Base-by-base conservation (phyloP, 2,797 vertebrate species). In the Esox lucius region DNA sequence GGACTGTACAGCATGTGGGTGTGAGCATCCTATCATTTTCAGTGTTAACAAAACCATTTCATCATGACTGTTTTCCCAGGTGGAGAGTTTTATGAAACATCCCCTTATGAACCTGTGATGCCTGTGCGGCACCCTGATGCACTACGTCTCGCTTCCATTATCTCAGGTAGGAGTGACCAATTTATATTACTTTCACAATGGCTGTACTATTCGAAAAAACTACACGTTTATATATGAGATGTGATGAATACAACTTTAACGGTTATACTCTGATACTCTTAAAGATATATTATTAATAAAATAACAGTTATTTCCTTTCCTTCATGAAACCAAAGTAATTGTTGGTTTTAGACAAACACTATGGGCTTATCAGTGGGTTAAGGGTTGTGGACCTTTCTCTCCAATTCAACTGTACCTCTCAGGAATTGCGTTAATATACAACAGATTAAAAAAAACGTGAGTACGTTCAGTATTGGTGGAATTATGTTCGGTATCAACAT, bases 81-180 rank as follows among this genome's bases (percentile, higher is more conserved):
- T 80, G 96, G 96, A 79, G 96, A 98, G 72, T 95, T 96, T 89
- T 97, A 98, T 0, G 97, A 98, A 83, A 94, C 94, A 15, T 98
- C 97, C 15, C 97, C 97, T 0, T 99, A 99, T 0, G 97, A 98
- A 89, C 96, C 96, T 0, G 94, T 95, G 73, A 94, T 94, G 61
- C 90, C 91, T 3, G 94, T 95, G 61, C 95, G 94, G 46, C 95
- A 95, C 78, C 95, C 95, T 0, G 96, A 99, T 77, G 95, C 94
- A 66, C 95, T 96, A 87, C 95, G 96, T 71, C 92, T 97, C 53
- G 97, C 97, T 81, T 97, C 97, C 71, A 99, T 98, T 91, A 96
- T 95, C 89, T 98, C 97, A 95, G 97, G 97, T 98, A 92, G 79
- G 35, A 70, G 46, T 39, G 8, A 22, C 11, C 11, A 1, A 59